Evolutionary conservation across 2,113 vertebrate genomes (phyloP).

Genomic region (Pholis gunnellus): DNA sequence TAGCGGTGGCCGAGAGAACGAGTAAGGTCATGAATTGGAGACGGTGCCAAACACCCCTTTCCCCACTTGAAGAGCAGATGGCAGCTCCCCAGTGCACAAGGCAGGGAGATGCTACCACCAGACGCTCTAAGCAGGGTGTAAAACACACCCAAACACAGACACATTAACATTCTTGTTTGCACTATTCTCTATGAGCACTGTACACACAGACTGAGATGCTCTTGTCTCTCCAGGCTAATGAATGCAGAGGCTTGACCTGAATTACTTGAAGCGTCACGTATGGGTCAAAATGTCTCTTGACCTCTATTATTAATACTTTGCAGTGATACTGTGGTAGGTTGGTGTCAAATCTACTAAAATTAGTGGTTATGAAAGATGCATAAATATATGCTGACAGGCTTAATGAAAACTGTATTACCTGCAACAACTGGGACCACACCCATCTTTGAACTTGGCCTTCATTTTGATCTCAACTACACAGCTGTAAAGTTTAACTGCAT

Average conservation of each 20-base stretch:
- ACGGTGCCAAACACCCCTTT: constrained; percentile 67
- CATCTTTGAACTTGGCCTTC: neutral
- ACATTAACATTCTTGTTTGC: constrained; percentile 28
- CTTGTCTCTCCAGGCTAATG: neutral
- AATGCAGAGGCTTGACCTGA: constrained; percentile 19
- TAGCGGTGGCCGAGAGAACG: constrained; percentile 31
- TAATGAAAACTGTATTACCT: constrained; percentile 19
- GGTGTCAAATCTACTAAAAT: constrained; percentile 6
- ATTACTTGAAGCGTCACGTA: constrained; percentile 1
- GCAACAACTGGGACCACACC: neutral
- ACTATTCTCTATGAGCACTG: neutral
- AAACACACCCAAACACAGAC: constrained; percentile 55
- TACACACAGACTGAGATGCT: constrained; percentile 9
- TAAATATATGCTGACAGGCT: constrained; percentile 10
- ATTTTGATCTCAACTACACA: neutral
- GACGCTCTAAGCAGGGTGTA: constrained; percentile 69
- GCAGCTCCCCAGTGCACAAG: constrained; percentile 69
- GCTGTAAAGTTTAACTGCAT: neutral
- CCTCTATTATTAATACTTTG: neutral
- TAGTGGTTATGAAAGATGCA: constrained; percentile 4
- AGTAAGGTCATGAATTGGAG: constrained; percentile 63
- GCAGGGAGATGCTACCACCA: constrained; percentile 67
- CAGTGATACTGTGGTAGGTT: constrained; percentile 13
- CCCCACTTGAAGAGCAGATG: constrained; percentile 75
- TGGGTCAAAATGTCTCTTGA: constrained; percentile 14